Conservation (phyloP, 2,113 vertebrate species). For the Miniopterus natalensis region DNA sequence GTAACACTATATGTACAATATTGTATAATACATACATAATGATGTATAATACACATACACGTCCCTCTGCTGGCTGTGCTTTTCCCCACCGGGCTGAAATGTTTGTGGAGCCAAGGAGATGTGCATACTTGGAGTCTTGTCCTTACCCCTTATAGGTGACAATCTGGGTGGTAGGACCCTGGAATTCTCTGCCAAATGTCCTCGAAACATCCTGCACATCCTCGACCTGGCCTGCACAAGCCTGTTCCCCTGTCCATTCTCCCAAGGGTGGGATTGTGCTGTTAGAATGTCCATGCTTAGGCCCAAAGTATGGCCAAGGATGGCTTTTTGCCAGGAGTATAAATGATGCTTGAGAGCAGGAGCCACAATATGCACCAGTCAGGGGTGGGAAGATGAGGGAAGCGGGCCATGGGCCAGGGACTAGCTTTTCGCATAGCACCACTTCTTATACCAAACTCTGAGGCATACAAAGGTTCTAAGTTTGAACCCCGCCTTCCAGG, state of each 20-base stretch:
- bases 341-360: background rate
- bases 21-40: background rate
- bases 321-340: background rate
- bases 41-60: too few species aligned
- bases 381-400: background rate
- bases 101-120: background rate
- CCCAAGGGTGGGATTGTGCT: background rate
- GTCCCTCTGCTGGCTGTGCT: background rate
- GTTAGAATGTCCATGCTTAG: background rate
- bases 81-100: background rate
- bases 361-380: background rate
- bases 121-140: background rate
- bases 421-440: background rate
- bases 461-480: background rate
- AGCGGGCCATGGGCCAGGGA: background rate
- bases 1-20: background rate
- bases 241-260: background rate
- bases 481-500: background rate
- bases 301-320: background rate
- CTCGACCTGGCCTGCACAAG: background rate
- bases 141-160: background rate
- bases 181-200: background rate
- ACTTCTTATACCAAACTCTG: background rate
- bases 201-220: background rate
- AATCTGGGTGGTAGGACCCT: background rate